Conservation (phyloP, 2,888 invertebrate genomes). For the Sphaerophoria taeniata region DNA sequence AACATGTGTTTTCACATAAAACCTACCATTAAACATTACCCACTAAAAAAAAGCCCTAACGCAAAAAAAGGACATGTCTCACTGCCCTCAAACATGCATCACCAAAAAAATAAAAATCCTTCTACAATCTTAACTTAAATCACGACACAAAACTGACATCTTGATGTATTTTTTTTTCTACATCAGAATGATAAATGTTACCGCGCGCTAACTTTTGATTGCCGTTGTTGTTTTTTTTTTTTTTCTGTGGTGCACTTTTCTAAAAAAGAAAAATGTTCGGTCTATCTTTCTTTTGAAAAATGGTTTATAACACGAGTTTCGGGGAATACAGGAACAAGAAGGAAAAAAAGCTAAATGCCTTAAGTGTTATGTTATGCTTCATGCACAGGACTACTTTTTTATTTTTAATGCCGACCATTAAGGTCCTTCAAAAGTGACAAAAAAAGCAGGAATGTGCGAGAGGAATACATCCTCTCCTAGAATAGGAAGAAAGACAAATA, state of each 20-base stretch:
- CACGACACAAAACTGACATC: conserved; percentile 20
- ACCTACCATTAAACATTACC: not conserved
- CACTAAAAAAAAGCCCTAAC: not conserved
- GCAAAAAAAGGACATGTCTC: not conserved
- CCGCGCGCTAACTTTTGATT: conserved; percentile 55
- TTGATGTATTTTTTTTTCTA: conserved; percentile 21
- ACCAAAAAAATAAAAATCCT: not conserved
- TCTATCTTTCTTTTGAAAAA: conserved; percentile 20
- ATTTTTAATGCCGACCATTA: conserved; percentile 57
- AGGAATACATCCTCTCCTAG: not conserved
- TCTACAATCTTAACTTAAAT: conserved; percentile 32
- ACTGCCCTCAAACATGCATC: conserved; percentile 7
- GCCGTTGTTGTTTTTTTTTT: conserved; percentile 33
- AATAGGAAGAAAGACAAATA: conserved; percentile 60
- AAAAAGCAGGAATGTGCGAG: conserved; percentile 12
- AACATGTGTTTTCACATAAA: conserved; percentile 7
- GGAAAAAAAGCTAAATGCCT: conserved; percentile 46
- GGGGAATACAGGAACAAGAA: not conserved
- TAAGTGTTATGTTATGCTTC: conserved; percentile 55
- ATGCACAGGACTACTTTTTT: conserved; percentile 45
- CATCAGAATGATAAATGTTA: conserved; percentile 63
- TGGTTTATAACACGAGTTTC: conserved; percentile 40
- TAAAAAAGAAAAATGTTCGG: too few relatives aligned
- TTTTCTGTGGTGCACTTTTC: conserved; percentile 22
- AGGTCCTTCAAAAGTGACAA: conserved; percentile 13